phyloP scores from a whole-genome alignment of 2,797 vertebrate genomes.

The Anniella stebbinsi region DNA sequence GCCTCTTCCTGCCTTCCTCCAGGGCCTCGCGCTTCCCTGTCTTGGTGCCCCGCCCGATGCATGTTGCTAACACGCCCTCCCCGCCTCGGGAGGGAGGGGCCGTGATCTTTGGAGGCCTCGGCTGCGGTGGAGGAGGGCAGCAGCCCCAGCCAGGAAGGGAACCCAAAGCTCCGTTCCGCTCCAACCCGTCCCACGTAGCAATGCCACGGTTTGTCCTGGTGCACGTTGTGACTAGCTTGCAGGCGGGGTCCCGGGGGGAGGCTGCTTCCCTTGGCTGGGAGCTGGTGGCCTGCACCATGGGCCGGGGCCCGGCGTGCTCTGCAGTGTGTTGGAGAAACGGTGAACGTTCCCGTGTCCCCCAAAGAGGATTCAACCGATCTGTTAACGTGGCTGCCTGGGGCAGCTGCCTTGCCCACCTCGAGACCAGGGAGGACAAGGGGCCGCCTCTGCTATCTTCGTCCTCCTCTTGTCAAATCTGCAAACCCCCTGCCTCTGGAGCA shows the following conservation, averaged over 20 bases:
- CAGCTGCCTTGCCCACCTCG: background rate
- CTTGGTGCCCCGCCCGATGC: conserved; percentile 49
- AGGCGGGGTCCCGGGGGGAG: background rate
- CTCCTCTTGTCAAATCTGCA: too few species aligned
- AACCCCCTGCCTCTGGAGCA: too few species aligned
- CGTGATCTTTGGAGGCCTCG: conserved; percentile 39
- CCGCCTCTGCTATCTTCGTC: background rate
- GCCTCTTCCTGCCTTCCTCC: background rate
- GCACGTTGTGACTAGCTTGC: background rate
- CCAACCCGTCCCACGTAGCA: background rate
- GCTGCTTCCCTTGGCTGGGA: background rate
- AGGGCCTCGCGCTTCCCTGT: conserved; percentile 16
- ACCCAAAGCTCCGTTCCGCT: background rate
- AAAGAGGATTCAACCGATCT: background rate
- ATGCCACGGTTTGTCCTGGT: background rate
- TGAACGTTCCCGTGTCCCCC: background rate
- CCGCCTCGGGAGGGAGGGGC: conserved; percentile 20
- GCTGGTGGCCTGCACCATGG: background rate
- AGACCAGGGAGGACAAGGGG: background rate
- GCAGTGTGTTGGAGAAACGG: background rate
- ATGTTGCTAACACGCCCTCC: conserved; percentile 44
- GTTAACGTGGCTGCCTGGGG: background rate
- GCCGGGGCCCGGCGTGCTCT: background rate
- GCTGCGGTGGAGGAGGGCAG: background rate
- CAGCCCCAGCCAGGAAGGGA: conserved; percentile 1